Evolutionary conservation across 2,797 vertebrate genomes (phyloP).

Genomic region (Gymnoscopelus braueri): DNA sequence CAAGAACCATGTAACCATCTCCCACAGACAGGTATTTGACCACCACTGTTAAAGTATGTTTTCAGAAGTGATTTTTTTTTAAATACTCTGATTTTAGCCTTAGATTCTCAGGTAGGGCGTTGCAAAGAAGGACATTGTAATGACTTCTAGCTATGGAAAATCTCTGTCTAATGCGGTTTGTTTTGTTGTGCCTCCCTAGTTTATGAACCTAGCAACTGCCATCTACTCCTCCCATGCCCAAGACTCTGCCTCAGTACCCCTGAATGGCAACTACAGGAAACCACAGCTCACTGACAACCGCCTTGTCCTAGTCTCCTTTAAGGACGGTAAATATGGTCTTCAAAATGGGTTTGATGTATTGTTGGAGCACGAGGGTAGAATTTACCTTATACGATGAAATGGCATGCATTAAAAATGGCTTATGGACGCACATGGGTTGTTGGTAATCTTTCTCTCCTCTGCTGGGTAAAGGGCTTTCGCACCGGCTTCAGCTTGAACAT

Average conservation of each 20-base stretch:
- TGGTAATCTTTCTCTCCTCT: constrained; percentile 16
- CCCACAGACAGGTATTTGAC: constrained; percentile 86
- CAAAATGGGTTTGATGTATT: constrained; percentile 30
- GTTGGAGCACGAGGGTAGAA: constrained; percentile 31
- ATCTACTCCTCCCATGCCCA: constrained; percentile 84
- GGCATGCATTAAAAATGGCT: constrained; percentile 31
- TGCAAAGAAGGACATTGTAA: not conserved
- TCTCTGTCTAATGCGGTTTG: constrained; percentile 18
- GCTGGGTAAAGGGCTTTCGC: constrained; percentile 27
- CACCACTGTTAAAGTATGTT: not conserved
- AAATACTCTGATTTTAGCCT: no score
- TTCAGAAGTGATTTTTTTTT: no score
- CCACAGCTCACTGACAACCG: constrained; percentile 84
- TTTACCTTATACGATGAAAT: constrained; percentile 5
- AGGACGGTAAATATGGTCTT: constrained; percentile 83
- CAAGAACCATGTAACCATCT: constrained; percentile 86
- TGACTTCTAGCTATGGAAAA: not conserved
- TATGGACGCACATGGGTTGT: constrained; percentile 16
- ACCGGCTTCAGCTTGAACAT: constrained; percentile 34
- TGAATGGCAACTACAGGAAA: constrained; percentile 88
- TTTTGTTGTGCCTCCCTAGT: constrained; percentile 74
- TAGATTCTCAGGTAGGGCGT: no score
- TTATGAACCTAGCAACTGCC: constrained; percentile 83
- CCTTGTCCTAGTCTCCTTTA: constrained; percentile 89
- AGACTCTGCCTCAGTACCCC: constrained; percentile 79